Base-by-base conservation (phyloP, 2,113 vertebrate genomes). In the Mobula birostris region DNA sequence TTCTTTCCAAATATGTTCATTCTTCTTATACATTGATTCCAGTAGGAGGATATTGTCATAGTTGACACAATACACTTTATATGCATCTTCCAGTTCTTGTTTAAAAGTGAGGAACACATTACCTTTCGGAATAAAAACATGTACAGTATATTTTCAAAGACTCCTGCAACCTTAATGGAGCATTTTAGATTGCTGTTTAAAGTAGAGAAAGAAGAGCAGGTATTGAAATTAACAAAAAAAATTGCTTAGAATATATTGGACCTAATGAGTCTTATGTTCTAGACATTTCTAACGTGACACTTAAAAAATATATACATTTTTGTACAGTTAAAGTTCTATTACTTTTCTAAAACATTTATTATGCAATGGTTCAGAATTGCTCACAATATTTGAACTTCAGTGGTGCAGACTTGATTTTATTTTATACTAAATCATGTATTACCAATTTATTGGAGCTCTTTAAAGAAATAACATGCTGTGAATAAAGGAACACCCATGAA, bases 61-160 rank as follows among this genome's bases (percentile, higher is more conserved):
- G 97, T 97, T 97, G 95, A 97, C 96, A 95, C 99, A 97, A 95
- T 99, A 99, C 94, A 97, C 96, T 94, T 97, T 98, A 94, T 99
- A 99, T 24, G 97, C 96, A 0, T 95, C 95, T 95, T 99, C 98
- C 19, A 99, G 97, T 95, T 98, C 98, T 9, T 97, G 96, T 92
- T 97, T 98, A 96, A 98, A 96, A 79, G 97, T 96, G 94, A 99
- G 97, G 96, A 99, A 99, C 0, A 98, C 94, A 0, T 96, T 82
- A 82, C 99, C 99, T 99, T 36, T 95, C 29, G 95, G 79, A 94
- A 94, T 17, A 56, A 94, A 24, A 93, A 93, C 91, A 93, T 76
- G n/a, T 90, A 66, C 32, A 48, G 48, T 48, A 48, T 48, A 36
- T 90, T 14, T 32, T 17, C 29, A 61, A 8, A 12, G 82, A 83